Base-by-base conservation (phyloP, 2,888 invertebrate genomes). In the Galeopsomyia nigrocyanea region DNA sequence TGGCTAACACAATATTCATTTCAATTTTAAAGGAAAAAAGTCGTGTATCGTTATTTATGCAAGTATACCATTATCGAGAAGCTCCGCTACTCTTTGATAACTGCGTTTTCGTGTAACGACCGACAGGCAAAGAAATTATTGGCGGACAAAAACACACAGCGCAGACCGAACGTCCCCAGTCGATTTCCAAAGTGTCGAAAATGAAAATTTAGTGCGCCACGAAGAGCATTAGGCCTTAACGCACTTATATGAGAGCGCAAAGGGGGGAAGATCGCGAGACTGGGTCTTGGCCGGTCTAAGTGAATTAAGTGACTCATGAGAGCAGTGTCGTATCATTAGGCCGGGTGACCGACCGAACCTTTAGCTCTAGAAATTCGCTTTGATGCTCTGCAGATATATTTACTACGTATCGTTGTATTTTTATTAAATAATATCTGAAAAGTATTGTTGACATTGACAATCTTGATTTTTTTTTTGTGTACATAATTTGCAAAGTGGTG, bases 261-360 rank as follows among this genome's bases (percentile, higher is more conserved):
- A 22, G 47, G 51, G 9, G n/a, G n/a, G 14, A 2, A 6, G 3
- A 39, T 9, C 31, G 70, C n/a, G n/a, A n/a, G n/a, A 49, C 39
- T 56, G 60, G 49, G 56, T 9, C 53, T 56, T 66, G 1, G 17
- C 13, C 21, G 17, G 31, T 39, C 57, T 76, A 77, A 77, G 77
- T 77, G 76, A 77, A 77, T 77, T 68, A 76, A 75, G 74, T 57
- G 75, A 76, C 64, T 73, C 73, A 46, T 26, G 70, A 70, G 74
- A 56, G 63, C 68, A 64, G 64, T 60, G 31, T 49, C 47, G 62
- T 63, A 55, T 66, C 72, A 68, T 76, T 71, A 74, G 61, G 57
- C 31, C 57, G 47, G 53, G 6, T 39, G 39, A 39, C 19, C 47
- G 2, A 47, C 53, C 64, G 68, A 62, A 63, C 51, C 65, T 10